Evolutionary conservation across 2,888 invertebrate species (phyloP).

Genomic region (Oscheius sp.): DNA sequence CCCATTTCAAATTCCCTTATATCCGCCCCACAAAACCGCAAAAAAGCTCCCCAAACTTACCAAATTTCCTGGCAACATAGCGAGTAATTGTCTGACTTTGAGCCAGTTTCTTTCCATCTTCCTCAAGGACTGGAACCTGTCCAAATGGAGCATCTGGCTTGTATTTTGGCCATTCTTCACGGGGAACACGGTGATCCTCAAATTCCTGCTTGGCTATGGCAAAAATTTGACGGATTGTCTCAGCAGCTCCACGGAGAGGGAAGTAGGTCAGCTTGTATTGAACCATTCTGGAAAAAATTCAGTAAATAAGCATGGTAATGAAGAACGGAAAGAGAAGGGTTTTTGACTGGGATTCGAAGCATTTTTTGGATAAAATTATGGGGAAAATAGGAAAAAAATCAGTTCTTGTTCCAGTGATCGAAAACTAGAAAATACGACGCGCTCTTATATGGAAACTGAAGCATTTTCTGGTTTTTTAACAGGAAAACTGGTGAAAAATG

Average conservation of each 20-base stretch:
- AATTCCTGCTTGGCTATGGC: slow-evolving; percentile 50
- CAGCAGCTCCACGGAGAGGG: slow-evolving; percentile 13
- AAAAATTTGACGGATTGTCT: slow-evolving; percentile 39
- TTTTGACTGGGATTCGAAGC: background rate
- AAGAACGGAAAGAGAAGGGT: background rate
- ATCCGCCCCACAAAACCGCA: too few relatives aligned
- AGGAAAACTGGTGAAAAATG: slow-evolving; percentile 10
- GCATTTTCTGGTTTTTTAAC: too few relatives aligned
- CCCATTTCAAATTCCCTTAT: too few relatives aligned
- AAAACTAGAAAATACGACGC: too few relatives aligned
- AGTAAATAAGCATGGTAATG: background rate
- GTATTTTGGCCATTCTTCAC: slow-evolving; percentile 49
- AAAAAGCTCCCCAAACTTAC: too few relatives aligned
- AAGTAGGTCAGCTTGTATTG: slow-evolving; percentile 33
- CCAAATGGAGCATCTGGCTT: slow-evolving; percentile 42
- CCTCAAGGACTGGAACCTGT: slow-evolving; percentile 48
- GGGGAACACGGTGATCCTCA: slow-evolving; percentile 52
- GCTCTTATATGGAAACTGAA: too few relatives aligned
- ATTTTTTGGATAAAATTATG: background rate
- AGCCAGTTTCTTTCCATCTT: slow-evolving; percentile 46
- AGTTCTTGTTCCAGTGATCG: too few relatives aligned
- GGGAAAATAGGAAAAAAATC: slow-evolving; percentile 3
- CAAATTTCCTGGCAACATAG: slow-evolving; percentile 44
- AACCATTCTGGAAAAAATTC: slow-evolving; percentile 16
- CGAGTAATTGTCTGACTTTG: slow-evolving; percentile 49